Evolutionary conservation across 1,140 invertebrate genomes (phyloP), one percentile per base, ranked within the genome.

Genomic region (Drosophila mojavensis): DNA sequence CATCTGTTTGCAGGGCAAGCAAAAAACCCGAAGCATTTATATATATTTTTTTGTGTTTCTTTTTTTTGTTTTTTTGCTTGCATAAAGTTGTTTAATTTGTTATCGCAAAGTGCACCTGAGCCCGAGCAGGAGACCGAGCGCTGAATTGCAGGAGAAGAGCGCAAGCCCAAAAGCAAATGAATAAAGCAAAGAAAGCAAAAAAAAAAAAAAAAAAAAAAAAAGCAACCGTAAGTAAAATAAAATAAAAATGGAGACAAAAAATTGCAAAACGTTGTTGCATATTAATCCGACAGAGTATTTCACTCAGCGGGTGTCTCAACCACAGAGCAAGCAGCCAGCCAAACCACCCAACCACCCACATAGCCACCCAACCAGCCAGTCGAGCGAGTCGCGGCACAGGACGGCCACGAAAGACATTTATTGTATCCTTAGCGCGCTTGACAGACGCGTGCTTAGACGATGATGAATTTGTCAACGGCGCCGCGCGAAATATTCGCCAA

Each of bases 261-360:
- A 77, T 72, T 89, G 80, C 74, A 72, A 89, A 90, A 88, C 71
- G 79, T 79, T 84, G 76, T 75, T 89, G 84, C 84, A 89, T 84
- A 89, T 89, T 89, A 89, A 89, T 89, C 81, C 80, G 71, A 89
- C 84, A 89, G 84, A 89, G 84, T 89, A 89, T 88, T 88, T 88
- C 84, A 84, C 77, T 89, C 84, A 81, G 74, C 50, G 84, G 74
- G 84, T 71, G 83, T 61, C 50, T 60, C 48, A 55, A 24, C 65
- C 47, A 24, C 59, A 17, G 20, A 10, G 15, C 17, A 58, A 11
- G 51, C 50, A 11, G 33, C n/a, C 36, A 64, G 20, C 6, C 33
- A 36, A 30, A 30, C 28, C 33, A 36, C 33, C 7, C 54, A 43
- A 4, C 2, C 26, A 41, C 28, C 28, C 28, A 20, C 20, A 20